phyloP scores from a whole-genome alignment of 2,113 vertebrate genomes.

The Mellivora capensis region DNA sequence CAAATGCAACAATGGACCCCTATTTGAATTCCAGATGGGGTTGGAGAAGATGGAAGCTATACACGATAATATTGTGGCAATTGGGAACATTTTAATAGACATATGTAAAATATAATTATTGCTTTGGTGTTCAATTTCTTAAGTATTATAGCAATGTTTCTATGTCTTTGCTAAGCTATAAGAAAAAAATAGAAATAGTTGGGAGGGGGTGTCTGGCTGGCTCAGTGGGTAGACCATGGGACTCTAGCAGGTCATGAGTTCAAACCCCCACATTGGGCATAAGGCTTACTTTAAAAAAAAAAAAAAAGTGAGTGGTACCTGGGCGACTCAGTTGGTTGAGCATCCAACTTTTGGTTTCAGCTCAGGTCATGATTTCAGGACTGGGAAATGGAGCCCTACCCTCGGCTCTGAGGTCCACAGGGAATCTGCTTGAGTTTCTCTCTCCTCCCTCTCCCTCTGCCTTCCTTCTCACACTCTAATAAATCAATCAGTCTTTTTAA shows the following conservation, averaged over 20 bases:
- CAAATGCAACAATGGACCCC: background rate
- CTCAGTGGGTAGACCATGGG: background rate
- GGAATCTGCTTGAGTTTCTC: background rate
- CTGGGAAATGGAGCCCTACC: too few species aligned
- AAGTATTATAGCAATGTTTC: background rate
- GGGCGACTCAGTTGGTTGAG: background rate
- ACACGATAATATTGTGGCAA: background rate
- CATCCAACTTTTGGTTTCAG: background rate
- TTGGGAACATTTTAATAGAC: background rate
- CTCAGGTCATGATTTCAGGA: background rate
- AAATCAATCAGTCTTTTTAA: background rate
- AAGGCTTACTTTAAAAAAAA: background rate
- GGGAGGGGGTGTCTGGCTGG: background rate
- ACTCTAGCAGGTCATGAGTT: background rate
- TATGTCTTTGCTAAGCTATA: background rate
- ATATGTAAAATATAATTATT: background rate
- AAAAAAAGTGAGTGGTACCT: background rate
- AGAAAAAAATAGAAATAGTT: background rate
- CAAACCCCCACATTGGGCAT: background rate
- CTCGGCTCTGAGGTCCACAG: fast-evolving
- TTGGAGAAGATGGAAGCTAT: background rate
- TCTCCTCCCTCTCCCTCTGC: background rate
- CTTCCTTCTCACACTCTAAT: background rate
- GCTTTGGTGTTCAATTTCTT: background rate
- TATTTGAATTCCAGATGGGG: background rate